Evolutionary conservation across 53 echinoderm and acorn worm genomes (phyloP), one percentile per base, ranked within the genome.

Genomic region (Zoroaster sp.): DNA sequence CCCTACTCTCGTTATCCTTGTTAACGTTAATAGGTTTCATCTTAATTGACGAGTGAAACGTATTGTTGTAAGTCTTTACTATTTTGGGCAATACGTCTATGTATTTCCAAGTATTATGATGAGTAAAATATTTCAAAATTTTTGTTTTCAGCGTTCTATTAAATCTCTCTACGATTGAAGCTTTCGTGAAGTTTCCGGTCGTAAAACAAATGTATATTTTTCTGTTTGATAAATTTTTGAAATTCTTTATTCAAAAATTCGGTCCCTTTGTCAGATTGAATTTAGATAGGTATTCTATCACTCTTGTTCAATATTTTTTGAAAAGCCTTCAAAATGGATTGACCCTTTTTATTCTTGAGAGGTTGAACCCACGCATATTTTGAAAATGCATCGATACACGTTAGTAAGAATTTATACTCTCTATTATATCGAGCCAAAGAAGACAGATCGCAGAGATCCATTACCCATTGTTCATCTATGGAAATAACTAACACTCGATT

Each of bases 301-400:
- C 78, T 28, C 12, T 32, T 68, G n/a, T 70, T 39, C 32, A 91
- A 41, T 35, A 91, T 88, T 25, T 13, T 39, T 44, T 55, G 47
- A 23, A 94, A 88, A 3, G 70, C 91, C 1, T 66, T 49, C 0
- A 91, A 66, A 17, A 91, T 41, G 4, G 75, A 77, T 11, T 35
- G 21, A 9, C 94, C 91, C 21, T 37, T 91, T 72, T 94, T 91
- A 47, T 94, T 66, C 38, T 88, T 94, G 7, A 88, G 34, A 42
- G 94, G 91, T 25, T 67, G 2, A 0, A 67, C 94, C 88, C 87
- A 94, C 0, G 89, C 89, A 49, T 43, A 88, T 43, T 82, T 91
- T 1, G 86, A 94, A 45, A 94, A 80, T 11, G 89, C 51, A 69
- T 94, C 89, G 14, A 94, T 83, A 63, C 79, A 86, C 21, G 92